A percentile compares a stretch with the other conserved stretches of the same genome.
phyloP scores from a whole-genome alignment of 2,888 invertebrate species.

The Drosophila mulleri region DNA sequence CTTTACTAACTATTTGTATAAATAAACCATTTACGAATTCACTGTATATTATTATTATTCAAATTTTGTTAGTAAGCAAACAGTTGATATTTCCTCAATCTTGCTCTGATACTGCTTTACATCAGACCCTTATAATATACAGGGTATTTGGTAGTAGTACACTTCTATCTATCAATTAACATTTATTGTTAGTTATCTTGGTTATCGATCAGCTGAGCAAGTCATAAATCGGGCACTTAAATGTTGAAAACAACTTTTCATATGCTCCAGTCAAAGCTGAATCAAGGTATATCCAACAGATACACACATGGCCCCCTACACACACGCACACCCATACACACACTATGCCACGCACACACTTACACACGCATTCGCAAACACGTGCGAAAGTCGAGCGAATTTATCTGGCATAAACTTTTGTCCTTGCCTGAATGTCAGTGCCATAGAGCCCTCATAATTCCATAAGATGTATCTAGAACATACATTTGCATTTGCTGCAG shows the following conservation, averaged over 20 bases:
- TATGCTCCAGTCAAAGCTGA: conserved; percentile 15
- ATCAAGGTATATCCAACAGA: conserved; percentile 44
- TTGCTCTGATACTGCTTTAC: too few relatives aligned
- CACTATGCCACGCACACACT: not conserved
- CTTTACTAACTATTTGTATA: too few relatives aligned
- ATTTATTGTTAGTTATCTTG: not conserved
- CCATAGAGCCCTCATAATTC: conserved; percentile 41
- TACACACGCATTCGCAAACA: conserved; percentile 30
- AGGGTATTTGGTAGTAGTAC: conserved; percentile 2
- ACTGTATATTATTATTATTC: too few relatives aligned
- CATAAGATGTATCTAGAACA: conserved; percentile 26
- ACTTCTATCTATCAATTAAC: not conserved
- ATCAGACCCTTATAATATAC: too few relatives aligned
- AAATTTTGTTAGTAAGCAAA: too few relatives aligned
- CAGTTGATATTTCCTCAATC: too few relatives aligned
- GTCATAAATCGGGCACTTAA: conserved; percentile 29
- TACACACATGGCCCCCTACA: conserved; percentile 39
- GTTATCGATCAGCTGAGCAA: conserved; percentile 13
- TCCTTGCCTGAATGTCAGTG: conserved; percentile 80
- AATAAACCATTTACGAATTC: too few relatives aligned
- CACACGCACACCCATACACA: conserved; percentile 16
- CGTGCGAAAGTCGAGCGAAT: conserved; percentile 62
- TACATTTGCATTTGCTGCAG: conserved; percentile 32
- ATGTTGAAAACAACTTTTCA: conserved; percentile 15
- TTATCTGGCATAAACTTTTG: conserved; percentile 53